Base-by-base conservation (phyloP, 1,140 invertebrate genomes). In the Aphelenchoides besseyi region DNA sequence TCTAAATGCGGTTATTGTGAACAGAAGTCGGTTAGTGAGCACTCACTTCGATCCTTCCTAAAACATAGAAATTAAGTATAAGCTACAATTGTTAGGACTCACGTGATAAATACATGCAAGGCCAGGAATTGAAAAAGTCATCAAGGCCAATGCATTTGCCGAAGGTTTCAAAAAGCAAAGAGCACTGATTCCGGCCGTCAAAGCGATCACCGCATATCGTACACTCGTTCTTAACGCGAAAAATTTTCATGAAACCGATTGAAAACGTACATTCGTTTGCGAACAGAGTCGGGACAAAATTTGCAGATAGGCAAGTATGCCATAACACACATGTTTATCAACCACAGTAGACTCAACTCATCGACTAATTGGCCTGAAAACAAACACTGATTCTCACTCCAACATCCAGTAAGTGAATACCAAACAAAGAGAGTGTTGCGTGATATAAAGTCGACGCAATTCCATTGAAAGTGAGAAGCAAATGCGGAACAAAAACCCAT, bases 111-210 rank as follows among this genome's bases (percentile, higher is more conserved):
- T 79, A 1, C 82, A 61, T 26, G 72, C 52, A 12, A 69, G 69
- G 23, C 78, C 72, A 9, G 81, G 81, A 36, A 83, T 69, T n/a
- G 79, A 82, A 29, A 78, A 79, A 16, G 73, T 68, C 76, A 82
- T 82, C 55, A 82, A 32, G 33, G 79, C 82, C 29, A 82, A 68
- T 1, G 81, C 81, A 71, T 82, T 82, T 12, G 84, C 41, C 26
- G 79, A 80, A 26, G 81, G 81, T 64, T 84, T 75, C n/a, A 83
- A 52, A 54, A 82, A 82, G 70, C 81, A 82, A n/a, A 82, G 72
- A 16, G 48, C 77, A 29, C 72, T 76, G 12, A 82, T 48, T 18
- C 72, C 3, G 33, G 72, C 73, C 16, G 82, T 82, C 26, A 78
- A 9, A 29, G 68, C 69, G 9, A 80, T 68, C 3, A 84, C 71